Conservation (phyloP, 2,113 vertebrate genomes). For the Cacatua alba region DNA sequence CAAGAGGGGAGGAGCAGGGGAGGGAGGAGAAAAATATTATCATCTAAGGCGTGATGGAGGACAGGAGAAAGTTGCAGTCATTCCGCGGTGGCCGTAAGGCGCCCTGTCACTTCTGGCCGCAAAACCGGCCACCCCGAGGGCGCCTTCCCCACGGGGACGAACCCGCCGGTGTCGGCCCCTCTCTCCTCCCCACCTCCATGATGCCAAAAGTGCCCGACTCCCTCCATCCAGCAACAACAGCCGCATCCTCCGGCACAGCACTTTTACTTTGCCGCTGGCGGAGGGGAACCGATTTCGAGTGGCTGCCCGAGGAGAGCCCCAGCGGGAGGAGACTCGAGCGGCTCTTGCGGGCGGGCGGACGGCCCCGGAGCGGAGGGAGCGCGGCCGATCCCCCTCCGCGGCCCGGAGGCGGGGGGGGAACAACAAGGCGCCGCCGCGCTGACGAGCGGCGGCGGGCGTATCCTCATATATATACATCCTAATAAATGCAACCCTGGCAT, state of each 20-base stretch:
- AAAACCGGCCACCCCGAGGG: constrained; percentile 7
- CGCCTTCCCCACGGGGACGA: not conserved
- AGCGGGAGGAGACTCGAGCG: not conserved
- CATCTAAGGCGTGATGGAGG: constrained; percentile 70
- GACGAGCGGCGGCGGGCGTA: not conserved
- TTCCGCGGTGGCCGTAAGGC: constrained; percentile 44
- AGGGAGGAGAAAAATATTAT: constrained; percentile 65
- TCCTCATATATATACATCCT: no score
- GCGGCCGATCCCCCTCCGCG: not conserved
- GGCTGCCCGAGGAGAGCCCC: not conserved
- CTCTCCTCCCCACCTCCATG: constrained; percentile 64
- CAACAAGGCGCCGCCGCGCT: not conserved
- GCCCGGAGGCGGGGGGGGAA: not conserved
- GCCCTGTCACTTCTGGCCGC: constrained; percentile 59
- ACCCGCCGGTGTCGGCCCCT: not conserved
- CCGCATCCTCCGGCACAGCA: constrained; percentile 28
- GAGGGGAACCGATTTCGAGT: not conserved
- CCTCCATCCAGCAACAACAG: constrained; percentile 43
- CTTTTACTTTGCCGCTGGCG: not conserved
- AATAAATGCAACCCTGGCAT: no score
- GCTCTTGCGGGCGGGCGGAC: not conserved
- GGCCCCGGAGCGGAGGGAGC: not conserved
- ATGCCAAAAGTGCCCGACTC: constrained; percentile 70
- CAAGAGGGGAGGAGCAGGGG: constrained; percentile 72
- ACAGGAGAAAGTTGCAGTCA: constrained; percentile 73